phyloP scores from a whole-genome alignment of 2,797 vertebrate species.

The Pteropus rufus region DNA sequence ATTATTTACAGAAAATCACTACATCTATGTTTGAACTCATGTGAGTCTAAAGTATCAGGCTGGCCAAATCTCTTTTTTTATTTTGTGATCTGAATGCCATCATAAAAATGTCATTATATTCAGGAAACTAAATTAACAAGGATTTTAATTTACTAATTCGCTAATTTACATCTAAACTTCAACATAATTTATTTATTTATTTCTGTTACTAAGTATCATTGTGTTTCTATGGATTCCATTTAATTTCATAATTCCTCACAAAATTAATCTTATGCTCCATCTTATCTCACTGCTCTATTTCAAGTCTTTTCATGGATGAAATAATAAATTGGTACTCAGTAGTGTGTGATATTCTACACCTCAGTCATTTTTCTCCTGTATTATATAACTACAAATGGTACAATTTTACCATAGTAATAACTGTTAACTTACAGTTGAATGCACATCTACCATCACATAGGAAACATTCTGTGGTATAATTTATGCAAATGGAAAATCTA shows the following conservation, averaged over 20 bases:
- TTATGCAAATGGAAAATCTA: slow-evolving; percentile 14
- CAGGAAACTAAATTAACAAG: not conserved
- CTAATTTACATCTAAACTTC: not conserved
- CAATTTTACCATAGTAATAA: not conserved
- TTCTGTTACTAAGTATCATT: not conserved
- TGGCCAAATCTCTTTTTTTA: not conserved
- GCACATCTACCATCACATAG: not conserved
- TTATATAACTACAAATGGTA: not conserved
- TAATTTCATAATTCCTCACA: not conserved
- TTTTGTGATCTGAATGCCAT: not conserved
- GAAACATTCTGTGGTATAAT: not conserved
- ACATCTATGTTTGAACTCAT: not conserved
- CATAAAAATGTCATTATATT: not conserved
- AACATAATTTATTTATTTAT: not conserved
- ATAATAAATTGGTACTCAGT: not conserved
- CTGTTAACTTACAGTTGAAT: not conserved
- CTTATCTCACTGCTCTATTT: not conserved
- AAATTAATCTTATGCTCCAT: not conserved
- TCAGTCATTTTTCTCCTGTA: not conserved
- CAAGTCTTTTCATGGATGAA: not conserved
- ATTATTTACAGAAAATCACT: not conserved
- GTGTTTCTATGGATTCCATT: not conserved
- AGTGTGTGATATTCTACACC: not conserved
- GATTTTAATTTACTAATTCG: not conserved
- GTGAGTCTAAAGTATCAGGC: not conserved